These are phyloP conservation scores for Alviniconcha marisindica DNA, from an alignment of 1,140 invertebrate species.

Conservation along the genomic window DNA sequence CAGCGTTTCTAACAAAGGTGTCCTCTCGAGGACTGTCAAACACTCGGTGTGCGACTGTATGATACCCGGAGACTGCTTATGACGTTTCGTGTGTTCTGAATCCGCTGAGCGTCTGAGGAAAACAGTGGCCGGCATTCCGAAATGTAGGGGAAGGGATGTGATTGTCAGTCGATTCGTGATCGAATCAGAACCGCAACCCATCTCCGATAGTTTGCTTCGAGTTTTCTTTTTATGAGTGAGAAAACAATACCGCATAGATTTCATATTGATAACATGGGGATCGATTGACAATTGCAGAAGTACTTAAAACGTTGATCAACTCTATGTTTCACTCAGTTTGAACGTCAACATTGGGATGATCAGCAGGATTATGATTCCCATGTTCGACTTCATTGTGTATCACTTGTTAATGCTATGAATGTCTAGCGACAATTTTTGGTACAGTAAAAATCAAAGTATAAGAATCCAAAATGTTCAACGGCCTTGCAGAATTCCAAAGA, in stretches of 20 bases:
- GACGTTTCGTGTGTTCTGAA: not conserved
- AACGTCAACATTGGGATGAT: too few relatives aligned
- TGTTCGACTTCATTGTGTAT: not conserved
- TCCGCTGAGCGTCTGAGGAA: not conserved
- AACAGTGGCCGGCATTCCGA: too few relatives aligned
- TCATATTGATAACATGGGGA: too few relatives aligned
- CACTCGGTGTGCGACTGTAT: not conserved
- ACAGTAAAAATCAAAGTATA: not conserved
- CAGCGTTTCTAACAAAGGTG: not conserved
- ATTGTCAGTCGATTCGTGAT: too few relatives aligned
- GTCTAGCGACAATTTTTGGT: not conserved
- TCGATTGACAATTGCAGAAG: not conserved
- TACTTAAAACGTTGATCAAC: not conserved
- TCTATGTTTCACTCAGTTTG: not conserved
- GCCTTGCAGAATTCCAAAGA: conserved; percentile 39
- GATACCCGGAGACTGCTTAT: not conserved
- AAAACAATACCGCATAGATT: too few relatives aligned
- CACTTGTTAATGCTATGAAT: not conserved
- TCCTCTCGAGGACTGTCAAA: not conserved
- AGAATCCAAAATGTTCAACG: conserved; percentile 46
- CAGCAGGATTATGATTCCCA: too few relatives aligned
- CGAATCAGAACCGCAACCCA: too few relatives aligned
- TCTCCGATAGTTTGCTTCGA: too few relatives aligned
- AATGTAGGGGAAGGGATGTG: too few relatives aligned
- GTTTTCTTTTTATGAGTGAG: too few relatives aligned